Percentiles rank a stretch among this genome's conserved stretches.
phyloP scores from a whole-genome alignment of 2,113 vertebrate species.

The Engraulis encrasicolus region DNA sequence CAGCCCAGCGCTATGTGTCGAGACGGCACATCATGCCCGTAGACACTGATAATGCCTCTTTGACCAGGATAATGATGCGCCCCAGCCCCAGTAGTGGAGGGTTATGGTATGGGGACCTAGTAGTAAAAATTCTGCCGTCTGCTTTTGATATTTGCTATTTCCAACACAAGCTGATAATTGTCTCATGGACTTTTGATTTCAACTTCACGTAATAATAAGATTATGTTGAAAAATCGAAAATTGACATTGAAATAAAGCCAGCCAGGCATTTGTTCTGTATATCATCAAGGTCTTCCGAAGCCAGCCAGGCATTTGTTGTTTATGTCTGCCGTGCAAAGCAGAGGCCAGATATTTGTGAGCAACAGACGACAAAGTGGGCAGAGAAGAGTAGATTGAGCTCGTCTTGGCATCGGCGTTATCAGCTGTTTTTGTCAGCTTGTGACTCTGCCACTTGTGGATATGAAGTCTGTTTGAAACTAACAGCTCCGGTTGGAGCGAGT shows the following conservation, averaged over 20 bases:
- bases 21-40: constrained; percentile 32
- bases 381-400: background rate
- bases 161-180: background rate
- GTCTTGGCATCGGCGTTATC: background rate
- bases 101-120: constrained; percentile 1
- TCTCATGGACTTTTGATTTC: no score
- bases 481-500: no score
- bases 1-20: constrained; percentile 34
- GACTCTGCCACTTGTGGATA: background rate
- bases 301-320: background rate
- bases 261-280: background rate
- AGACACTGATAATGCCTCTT: constrained; percentile 2
- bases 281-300: background rate
- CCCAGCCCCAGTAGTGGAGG: background rate
- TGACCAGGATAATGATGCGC: background rate
- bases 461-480: background rate
- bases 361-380: no score
- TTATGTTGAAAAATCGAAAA: no score
- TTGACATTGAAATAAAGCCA: background rate
- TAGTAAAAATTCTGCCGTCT: background rate
- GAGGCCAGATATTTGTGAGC: background rate
- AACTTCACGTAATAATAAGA: no score
- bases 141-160: background rate
- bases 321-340: background rate
- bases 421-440: background rate